Evolutionary conservation across 2,888 invertebrate genomes (phyloP).

Genomic region (Drosophila meridiana): DNA sequence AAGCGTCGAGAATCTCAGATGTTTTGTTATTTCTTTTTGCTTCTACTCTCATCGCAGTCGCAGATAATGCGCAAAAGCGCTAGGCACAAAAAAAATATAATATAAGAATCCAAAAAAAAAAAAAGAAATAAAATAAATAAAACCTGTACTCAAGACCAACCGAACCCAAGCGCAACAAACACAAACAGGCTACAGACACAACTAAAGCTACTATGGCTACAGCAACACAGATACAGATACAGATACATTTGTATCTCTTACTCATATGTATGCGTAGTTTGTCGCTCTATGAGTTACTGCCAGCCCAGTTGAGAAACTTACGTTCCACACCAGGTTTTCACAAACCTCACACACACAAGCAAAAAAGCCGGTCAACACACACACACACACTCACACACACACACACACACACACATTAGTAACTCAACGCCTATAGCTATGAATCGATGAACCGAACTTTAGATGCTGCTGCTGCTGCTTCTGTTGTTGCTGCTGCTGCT

Average conservation of each 20-base stretch:
- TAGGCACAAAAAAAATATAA: constrained; percentile 26
- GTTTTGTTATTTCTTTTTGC: constrained; percentile 21
- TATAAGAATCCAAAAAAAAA: background rate
- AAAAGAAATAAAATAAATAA: constrained; percentile 33
- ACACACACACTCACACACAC: background rate
- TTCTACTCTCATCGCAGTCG: constrained; percentile 12
- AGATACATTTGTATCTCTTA: constrained; percentile 29
- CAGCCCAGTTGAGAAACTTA: constrained; percentile 55
- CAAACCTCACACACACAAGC: constrained; percentile 31
- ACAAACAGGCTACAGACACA: constrained; percentile 21
- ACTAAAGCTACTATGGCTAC: constrained; percentile 1
- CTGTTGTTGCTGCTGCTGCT: constrained; percentile 13
- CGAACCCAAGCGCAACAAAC: constrained; percentile 62
- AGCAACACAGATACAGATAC: background rate
- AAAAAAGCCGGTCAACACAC: constrained; percentile 34
- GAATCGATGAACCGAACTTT: constrained; percentile 57
- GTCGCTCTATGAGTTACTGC: constrained; percentile 63
- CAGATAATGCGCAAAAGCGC: constrained; percentile 74
- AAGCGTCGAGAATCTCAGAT: constrained; percentile 51
- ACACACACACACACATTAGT: constrained; percentile 30
- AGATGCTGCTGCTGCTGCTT: constrained; percentile 32
- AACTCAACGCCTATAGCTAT: constrained; percentile 27
- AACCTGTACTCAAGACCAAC: constrained; percentile 68
- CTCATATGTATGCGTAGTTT: constrained; percentile 19
- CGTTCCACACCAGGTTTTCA: constrained; percentile 71